These are phyloP conservation scores for Sericinus montela DNA, from an alignment of 2,888 invertebrate species.

Conservation along the genomic window DNA sequence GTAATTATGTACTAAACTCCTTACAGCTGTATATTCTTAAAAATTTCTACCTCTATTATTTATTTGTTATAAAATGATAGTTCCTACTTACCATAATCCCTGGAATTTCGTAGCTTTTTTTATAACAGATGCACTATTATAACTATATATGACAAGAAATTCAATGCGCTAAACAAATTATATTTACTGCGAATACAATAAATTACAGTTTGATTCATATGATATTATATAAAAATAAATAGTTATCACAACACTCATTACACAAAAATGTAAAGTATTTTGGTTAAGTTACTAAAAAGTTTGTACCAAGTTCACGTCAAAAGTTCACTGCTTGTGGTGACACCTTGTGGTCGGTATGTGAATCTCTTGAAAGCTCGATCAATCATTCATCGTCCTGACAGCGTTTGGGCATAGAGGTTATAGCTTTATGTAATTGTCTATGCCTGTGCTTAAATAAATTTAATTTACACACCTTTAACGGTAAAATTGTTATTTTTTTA, in stretches of 20 bases:
- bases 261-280: slow-evolving; percentile 70
- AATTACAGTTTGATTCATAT: slow-evolving; percentile 7
- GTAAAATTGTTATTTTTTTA: no score
- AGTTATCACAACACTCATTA: slow-evolving; percentile 59
- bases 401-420: slow-evolving; percentile 21
- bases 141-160: slow-evolving; percentile 30
- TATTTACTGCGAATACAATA: background rate
- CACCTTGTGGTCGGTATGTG: slow-evolving; percentile 63
- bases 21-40: no score
- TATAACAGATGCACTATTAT: slow-evolving; percentile 27
- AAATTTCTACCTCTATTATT: no score
- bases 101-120: slow-evolving; percentile 35
- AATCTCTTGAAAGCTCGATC: slow-evolving; percentile 59
- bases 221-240: slow-evolving; percentile 44
- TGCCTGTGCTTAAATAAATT: background rate
- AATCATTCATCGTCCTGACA: slow-evolving; percentile 37
- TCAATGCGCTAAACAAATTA: background rate
- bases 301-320: slow-evolving; percentile 76
- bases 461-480: no score
- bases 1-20: no score
- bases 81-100: slow-evolving; percentile 35
- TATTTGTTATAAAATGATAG: no score
- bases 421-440: slow-evolving; percentile 15
- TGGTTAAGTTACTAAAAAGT: slow-evolving; percentile 70
- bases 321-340: slow-evolving; percentile 64